Evolutionary conservation across 2,797 vertebrate genomes (phyloP).

Genomic region (Sebastes minor): DNA sequence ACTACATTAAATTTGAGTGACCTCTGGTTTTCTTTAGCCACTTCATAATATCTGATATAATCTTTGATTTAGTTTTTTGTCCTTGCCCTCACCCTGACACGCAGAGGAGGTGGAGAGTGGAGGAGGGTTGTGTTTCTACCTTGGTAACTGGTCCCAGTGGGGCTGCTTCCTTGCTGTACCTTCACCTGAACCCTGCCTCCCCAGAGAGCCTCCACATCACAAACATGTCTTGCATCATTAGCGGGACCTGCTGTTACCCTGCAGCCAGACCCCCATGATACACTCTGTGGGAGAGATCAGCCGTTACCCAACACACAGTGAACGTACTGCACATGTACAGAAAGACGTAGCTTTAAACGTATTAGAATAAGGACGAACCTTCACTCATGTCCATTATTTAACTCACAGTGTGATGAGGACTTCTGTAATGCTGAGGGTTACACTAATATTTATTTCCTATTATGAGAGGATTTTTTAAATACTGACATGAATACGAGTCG

Average conservation of each 20-base stretch:
- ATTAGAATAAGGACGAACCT: background rate
- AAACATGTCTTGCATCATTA: conserved; percentile 86
- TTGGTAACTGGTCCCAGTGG: conserved; percentile 78
- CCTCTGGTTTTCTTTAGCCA: background rate
- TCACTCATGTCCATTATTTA: background rate
- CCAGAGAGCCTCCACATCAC: conserved; percentile 74
- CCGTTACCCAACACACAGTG: conserved; percentile 3
- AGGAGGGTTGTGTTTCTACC: conserved; percentile 46
- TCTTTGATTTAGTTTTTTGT: conserved; percentile 16
- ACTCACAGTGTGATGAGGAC: background rate
- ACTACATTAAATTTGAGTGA: background rate
- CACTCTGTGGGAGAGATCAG: conserved; percentile 55
- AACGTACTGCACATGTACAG: background rate
- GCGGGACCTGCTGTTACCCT: conserved; percentile 71
- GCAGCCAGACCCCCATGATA: conserved; percentile 52
- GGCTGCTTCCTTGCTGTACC: conserved; percentile 47
- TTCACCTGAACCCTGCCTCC: conserved; percentile 76
- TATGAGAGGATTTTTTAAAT: background rate
- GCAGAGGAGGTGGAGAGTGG: conserved; percentile 36
- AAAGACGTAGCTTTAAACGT: background rate
- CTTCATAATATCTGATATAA: background rate
- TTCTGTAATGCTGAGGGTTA: background rate
- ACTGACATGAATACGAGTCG: background rate
- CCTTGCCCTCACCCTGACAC: background rate
- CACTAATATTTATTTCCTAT: background rate